phyloP scores from a whole-genome alignment of 2,113 vertebrate genomes.

The Pseudonaja textilis region DNA sequence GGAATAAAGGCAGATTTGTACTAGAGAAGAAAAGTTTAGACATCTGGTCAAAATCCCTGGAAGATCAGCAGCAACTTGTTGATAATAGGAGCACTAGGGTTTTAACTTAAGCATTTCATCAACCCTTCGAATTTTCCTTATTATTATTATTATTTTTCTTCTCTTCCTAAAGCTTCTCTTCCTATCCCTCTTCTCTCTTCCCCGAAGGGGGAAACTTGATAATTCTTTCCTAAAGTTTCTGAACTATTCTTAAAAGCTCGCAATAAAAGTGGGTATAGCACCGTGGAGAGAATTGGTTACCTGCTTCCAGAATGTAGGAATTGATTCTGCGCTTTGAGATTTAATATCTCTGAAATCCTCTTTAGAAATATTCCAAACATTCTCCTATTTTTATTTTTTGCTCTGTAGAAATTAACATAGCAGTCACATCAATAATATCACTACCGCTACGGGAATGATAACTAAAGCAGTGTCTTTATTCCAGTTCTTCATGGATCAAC shows the following conservation, averaged over 20 bases:
- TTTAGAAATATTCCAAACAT: conserved; percentile 87
- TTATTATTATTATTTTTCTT: not conserved
- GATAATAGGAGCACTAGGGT: not conserved
- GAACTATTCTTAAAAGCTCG: conserved; percentile 56
- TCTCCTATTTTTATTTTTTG: conserved; percentile 53
- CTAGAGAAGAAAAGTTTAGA: conserved; percentile 43
- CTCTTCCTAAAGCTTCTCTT: not conserved
- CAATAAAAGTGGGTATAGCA: conserved; percentile 32
- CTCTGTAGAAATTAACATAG: conserved; percentile 89
- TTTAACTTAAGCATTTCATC: conserved; percentile 52
- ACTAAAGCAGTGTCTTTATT: conserved; percentile 89
- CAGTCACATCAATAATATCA: conserved; percentile 92
- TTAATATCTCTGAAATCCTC: conserved; percentile 86
- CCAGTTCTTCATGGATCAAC: conserved; percentile 94
- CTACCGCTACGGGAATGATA: conserved; percentile 94
- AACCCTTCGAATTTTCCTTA: not conserved
- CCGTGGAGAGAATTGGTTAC: conserved; percentile 75
- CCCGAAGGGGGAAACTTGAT: not conserved
- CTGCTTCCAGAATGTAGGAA: conserved; percentile 80
- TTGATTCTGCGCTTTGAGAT: conserved; percentile 80
- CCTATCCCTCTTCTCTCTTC: not conserved
- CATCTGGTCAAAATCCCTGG: conserved; percentile 40
- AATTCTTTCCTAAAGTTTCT: conserved; percentile 44
- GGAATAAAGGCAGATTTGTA: conserved; percentile 51
- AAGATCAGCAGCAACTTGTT: conserved; percentile 17